These are phyloP conservation scores for Gopherus flavomarginatus DNA, from an alignment of 2,113 vertebrate species.

Conservation along the genomic window DNA sequence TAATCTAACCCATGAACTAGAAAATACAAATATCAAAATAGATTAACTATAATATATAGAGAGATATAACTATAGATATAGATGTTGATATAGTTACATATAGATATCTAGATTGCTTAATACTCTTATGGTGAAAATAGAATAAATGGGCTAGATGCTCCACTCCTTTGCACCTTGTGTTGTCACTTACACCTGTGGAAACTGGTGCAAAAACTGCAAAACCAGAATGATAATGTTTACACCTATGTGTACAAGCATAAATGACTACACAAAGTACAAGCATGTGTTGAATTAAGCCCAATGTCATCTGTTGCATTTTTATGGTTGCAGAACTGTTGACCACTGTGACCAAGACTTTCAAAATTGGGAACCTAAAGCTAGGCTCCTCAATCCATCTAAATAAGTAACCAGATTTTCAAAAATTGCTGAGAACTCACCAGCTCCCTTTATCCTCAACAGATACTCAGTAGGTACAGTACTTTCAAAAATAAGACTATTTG, in stretches of 20 bases:
- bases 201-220: neutral
- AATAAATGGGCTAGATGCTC: neutral
- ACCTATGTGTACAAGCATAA: neutral
- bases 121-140: neutral
- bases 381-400: neutral
- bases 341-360: neutral
- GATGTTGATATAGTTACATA: neutral
- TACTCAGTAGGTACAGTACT: neutral
- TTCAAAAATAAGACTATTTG: neutral
- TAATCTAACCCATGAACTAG: neutral
- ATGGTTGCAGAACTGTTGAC: conserved; percentile 29
- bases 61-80: neutral
- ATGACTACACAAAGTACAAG: neutral
- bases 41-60: neutral
- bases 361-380: conserved; percentile 1
- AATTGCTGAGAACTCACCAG: neutral
- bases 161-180: neutral
- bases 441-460: neutral
- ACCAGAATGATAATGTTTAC: neutral
- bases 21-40: neutral
- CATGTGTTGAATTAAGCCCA: conserved; percentile 17
- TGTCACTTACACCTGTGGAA: neutral
- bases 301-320: conserved; percentile 1
- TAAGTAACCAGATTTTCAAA: neutral
- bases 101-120: neutral